Percentiles rank a stretch among this genome's conserved stretches.
These are phyloP conservation scores for Drosophila tropicalis DNA, from an alignment of 1,140 invertebrate species.

Conservation along the genomic window DNA sequence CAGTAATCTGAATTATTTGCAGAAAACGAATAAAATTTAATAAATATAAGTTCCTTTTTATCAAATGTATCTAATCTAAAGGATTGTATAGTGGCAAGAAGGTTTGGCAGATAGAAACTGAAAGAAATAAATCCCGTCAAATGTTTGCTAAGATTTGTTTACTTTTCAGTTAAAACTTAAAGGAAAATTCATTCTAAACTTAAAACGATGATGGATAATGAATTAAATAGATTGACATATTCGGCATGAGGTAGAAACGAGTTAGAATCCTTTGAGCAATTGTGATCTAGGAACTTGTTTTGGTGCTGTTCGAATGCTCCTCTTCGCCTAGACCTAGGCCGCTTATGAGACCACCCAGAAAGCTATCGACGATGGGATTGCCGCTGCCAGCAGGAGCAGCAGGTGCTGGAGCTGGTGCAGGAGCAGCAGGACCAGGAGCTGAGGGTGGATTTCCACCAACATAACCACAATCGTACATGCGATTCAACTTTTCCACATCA, in stretches of 20 bases:
- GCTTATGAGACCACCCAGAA: constrained; percentile 69
- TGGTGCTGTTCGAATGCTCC: constrained; percentile 13
- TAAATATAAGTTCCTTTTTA: too few species aligned
- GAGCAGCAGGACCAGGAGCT: constrained; percentile 1
- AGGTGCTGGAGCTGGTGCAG: constrained; percentile 10
- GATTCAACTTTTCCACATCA: constrained; percentile 89
- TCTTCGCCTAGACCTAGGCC: constrained; percentile 68
- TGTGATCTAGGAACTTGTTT: constrained; percentile 30
- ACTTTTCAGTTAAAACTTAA: background rate
- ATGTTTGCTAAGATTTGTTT: too few species aligned
- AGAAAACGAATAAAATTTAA: too few species aligned
- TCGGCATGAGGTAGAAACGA: constrained; percentile 29
- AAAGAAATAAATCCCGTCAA: too few species aligned
- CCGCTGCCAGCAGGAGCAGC: constrained; percentile 47
- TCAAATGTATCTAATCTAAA: too few species aligned
- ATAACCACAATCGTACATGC: constrained; percentile 89
- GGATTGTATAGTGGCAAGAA: too few species aligned
- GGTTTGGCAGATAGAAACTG: too few species aligned
- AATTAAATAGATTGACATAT: constrained; percentile 25
- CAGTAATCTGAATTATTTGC: too few species aligned
- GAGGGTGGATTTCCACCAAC: constrained; percentile 2
- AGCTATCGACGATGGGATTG: constrained; percentile 73
- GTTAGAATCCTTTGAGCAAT: constrained; percentile 33
- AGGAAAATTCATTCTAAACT: background rate
- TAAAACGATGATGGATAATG: background rate